phyloP scores from a whole-genome alignment of 1,140 invertebrate genomes.

The Drosophila seguyi region DNA sequence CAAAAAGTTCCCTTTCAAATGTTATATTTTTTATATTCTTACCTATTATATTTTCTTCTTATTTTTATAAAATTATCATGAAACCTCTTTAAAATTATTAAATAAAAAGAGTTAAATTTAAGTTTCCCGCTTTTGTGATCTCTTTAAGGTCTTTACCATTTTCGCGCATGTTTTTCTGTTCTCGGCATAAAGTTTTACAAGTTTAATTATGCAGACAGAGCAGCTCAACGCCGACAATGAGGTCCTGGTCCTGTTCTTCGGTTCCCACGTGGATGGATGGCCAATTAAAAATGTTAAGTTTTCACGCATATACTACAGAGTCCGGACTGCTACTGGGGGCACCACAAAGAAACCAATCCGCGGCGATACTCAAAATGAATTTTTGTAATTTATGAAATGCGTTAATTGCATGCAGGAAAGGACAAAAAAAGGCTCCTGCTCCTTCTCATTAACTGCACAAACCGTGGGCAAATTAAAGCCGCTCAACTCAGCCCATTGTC shows the following conservation, averaged over 20 bases:
- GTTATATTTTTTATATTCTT: neutral
- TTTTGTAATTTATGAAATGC: conserved; percentile 45
- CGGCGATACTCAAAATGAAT: conserved; percentile 30
- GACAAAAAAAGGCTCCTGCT: conserved; percentile 9
- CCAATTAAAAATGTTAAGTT: conserved; percentile 50
- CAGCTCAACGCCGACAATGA: conserved; percentile 32
- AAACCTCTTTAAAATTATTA: neutral
- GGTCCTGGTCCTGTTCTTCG: neutral
- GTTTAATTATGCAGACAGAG: conserved; percentile 49
- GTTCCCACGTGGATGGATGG: conserved; percentile 20
- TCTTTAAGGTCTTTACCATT: conserved; percentile 4
- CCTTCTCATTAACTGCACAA: conserved; percentile 49
- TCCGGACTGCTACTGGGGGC: neutral
- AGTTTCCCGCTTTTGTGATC: neutral
- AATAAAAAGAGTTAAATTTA: neutral
- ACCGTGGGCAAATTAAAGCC: conserved; percentile 55
- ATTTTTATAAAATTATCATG: neutral
- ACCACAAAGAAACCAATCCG: conserved; percentile 14
- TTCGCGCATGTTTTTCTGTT: neutral
- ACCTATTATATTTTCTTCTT: neutral
- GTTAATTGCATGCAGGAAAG: conserved; percentile 28
- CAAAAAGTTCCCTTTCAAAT: neutral
- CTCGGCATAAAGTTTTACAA: conserved; percentile 36
- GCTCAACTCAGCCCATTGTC: conserved; percentile 20
- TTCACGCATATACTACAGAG: neutral